Conservation (phyloP, 2,888 invertebrate species). For the Drosophila merina region DNA sequence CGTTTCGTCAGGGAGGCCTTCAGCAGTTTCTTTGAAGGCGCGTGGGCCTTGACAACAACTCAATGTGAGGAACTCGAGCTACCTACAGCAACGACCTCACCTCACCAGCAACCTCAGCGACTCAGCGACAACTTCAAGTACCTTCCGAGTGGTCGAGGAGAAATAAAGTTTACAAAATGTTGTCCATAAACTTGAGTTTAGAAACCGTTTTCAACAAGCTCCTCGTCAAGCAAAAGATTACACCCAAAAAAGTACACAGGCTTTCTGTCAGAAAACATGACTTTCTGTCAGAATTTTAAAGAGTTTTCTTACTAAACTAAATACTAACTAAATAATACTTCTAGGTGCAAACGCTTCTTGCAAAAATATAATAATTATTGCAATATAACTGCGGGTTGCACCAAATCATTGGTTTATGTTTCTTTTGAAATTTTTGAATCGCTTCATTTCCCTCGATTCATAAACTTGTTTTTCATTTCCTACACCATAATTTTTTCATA, state of each 20-base stretch:
- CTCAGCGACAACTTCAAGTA: conserved; percentile 47
- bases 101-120: conserved; percentile 18
- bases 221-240: conserved; percentile 4
- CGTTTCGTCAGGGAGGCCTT: conserved; percentile 59
- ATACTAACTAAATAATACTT: too few relatives aligned
- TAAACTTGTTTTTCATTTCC: conserved; percentile 14
- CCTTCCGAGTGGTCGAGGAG: conserved; percentile 63
- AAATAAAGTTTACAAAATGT: conserved; percentile 61
- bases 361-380: too few relatives aligned
- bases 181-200: conserved; percentile 59
- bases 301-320: too few relatives aligned
- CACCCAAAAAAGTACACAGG: conserved; percentile 18
- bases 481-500: too few relatives aligned
- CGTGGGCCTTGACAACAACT: conserved; percentile 69
- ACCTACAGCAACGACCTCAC: conserved; percentile 50
- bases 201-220: conserved; percentile 39
- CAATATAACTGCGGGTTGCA: too few relatives aligned
- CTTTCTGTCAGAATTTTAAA: background rate
- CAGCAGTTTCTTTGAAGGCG: conserved; percentile 47
- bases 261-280: background rate
- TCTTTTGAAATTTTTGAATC: background rate
- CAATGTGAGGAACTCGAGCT: conserved; percentile 66
- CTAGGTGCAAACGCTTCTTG: too few relatives aligned
- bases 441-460: conserved; percentile 2
- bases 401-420: background rate